Evolutionary conservation across 1,140 invertebrate genomes (phyloP), one percentile per base, ranked within the genome.

Genomic region (Pinna nobilis): DNA sequence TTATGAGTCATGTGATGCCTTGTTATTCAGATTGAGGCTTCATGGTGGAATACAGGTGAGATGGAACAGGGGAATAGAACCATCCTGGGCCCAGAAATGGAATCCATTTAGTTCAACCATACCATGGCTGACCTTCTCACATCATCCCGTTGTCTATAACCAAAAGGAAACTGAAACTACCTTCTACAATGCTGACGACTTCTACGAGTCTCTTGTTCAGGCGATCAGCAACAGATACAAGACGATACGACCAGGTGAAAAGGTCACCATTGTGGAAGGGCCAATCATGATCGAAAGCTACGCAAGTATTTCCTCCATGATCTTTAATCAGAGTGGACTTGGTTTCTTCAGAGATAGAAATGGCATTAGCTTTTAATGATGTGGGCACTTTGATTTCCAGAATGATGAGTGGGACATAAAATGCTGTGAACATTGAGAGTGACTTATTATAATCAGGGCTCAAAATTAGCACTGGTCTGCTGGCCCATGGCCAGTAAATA

Each of bases 331-430:
- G 79, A 94, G 94, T 77, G 91, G 92, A 59, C 89, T 96, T 80
- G 95, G 95, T 15, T 96, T 95, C 88, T 95, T 95, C 87, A 95
- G 95, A 89, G 93, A 95, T 49, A 91, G 95, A 74, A 94, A 94
- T 59, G 94, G 94, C 88, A 92, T 96, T 80, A 95, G 94, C 85
- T 96, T 96, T 86, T 96, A 92, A 92, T n/a, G n/a, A n/a, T n/a
- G n/a, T n/a, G n/a, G n/a, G n/a, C n/a, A n/a, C n/a, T n/a, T n/a
- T n/a, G n/a, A n/a, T n/a, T n/a, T n/a, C n/a, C n/a, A n/a, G n/a
- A n/a, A n/a, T n/a, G n/a, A n/a, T n/a, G n/a, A n/a, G n/a, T n/a
- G n/a, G n/a, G n/a, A n/a, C n/a, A n/a, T n/a, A n/a, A n/a, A n/a
- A n/a, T n/a, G n/a, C n/a, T n/a, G n/a, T n/a, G n/a, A n/a, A n/a